Percentiles rank a stretch among this genome's conserved stretches.
phyloP scores from a whole-genome alignment of 2,888 invertebrate genomes.

The Mesochorus sp. region DNA sequence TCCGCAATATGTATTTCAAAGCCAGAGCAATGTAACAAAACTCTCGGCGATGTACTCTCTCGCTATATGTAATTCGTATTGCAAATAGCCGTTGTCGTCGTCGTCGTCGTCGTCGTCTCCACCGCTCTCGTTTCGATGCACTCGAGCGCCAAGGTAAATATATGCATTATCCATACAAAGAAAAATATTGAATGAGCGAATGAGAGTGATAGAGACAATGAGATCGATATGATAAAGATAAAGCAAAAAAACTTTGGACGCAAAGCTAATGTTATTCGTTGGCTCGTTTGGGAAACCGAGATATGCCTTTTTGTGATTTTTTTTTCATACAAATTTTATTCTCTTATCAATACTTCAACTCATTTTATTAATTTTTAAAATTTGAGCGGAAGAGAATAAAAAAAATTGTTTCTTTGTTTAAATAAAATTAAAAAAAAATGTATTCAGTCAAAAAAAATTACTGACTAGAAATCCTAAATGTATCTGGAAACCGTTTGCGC shows the following conservation, averaged over 20 bases:
- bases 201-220: neutral
- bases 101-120: constrained; percentile 38
- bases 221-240: constrained; percentile 14
- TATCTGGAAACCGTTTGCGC: constrained; percentile 13
- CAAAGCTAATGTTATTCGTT: constrained; percentile 23
- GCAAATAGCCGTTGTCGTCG: constrained; percentile 57
- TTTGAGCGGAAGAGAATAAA: neutral
- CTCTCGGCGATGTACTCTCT: constrained; percentile 36
- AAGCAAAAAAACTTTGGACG: constrained; percentile 13
- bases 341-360: neutral
- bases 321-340: constrained; percentile 1
- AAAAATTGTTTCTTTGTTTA: neutral
- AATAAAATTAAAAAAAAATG: neutral
- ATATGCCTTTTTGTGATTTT: constrained; percentile 33
- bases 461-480: constrained; percentile 32
- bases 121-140: constrained; percentile 51
- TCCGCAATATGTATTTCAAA: constrained; percentile 50
- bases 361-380: constrained; percentile 39
- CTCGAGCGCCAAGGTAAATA: constrained; percentile 37
- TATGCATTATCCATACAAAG: constrained; percentile 35
- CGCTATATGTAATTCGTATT: constrained; percentile 65
- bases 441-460: constrained; percentile 21
- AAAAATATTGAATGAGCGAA: neutral
- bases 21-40: constrained; percentile 52
- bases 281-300: constrained; percentile 37